These are phyloP conservation scores for Mythimna pallens DNA, from an alignment of 2,888 invertebrate species.

Conservation along the genomic window DNA sequence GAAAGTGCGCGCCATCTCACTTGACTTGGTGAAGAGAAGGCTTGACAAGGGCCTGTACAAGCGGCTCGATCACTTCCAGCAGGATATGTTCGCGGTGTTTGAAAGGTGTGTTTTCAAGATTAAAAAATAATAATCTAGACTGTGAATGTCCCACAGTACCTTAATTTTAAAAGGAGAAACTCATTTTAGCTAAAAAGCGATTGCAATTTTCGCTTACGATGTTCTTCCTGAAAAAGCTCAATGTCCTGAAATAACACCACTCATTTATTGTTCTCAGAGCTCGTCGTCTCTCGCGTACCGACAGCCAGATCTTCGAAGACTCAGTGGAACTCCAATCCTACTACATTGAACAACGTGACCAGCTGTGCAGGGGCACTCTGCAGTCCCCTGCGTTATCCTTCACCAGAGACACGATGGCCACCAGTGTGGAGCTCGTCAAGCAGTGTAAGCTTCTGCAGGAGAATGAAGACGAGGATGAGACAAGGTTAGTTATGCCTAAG, in stretches of 20 bases:
- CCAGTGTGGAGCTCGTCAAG: conserved; percentile 94
- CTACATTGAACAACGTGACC: conserved; percentile 94
- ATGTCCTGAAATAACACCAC: too few relatives aligned
- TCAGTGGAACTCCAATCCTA: conserved; percentile 97
- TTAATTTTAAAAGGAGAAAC: too few relatives aligned
- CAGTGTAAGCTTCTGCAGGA: conserved; percentile 95
- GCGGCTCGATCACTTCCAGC: conserved; percentile 98
- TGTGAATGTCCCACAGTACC: too few relatives aligned
- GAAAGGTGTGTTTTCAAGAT: conserved; percentile 88
- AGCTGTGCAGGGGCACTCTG: conserved; percentile 94
- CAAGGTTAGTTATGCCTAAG: conserved; percentile 70
- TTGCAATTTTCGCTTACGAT: too few relatives aligned
- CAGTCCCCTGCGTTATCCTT: conserved; percentile 97
- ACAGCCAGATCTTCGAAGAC: conserved; percentile 99
- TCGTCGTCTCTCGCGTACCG: conserved; percentile 96
- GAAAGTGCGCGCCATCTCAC: conserved; percentile 95
- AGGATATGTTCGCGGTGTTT: conserved; percentile 98
- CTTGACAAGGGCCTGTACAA: conserved; percentile 98
- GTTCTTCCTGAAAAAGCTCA: too few relatives aligned
- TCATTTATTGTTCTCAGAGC: conserved; percentile 88
- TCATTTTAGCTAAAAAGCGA: too few relatives aligned
- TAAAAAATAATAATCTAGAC: not conserved
- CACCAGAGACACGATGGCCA: conserved; percentile 93
- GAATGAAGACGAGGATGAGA: conserved; percentile 94
- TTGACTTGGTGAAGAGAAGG: conserved; percentile 98